Evolutionary conservation across 92 coral and sea anemone genomes (phyloP).

Genomic region (Anthopleura xanthogrammica): DNA sequence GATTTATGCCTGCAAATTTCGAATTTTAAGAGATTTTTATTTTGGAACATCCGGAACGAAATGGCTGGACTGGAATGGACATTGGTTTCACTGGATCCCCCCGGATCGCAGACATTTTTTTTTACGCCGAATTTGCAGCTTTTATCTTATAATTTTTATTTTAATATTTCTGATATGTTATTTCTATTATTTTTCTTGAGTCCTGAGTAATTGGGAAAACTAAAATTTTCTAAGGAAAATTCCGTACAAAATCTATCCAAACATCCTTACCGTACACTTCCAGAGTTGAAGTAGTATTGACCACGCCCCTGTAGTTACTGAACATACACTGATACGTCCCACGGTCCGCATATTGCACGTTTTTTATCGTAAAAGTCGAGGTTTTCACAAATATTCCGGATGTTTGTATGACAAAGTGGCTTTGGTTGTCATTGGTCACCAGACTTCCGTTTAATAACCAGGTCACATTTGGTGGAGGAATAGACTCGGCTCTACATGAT

Average conservation of each 20-base stretch:
- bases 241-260: background rate
- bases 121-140: too few relatives aligned
- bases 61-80: too few relatives aligned
- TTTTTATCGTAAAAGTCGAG: background rate
- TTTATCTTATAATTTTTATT: too few relatives aligned
- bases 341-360: conserved; percentile 12
- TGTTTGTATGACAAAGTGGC: background rate
- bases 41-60: too few relatives aligned
- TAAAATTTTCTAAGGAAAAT: background rate
- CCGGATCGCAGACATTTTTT: too few relatives aligned
- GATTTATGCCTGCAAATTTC: too few relatives aligned
- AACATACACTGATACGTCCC: conserved; percentile 44
- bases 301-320: conserved; percentile 34
- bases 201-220: too few relatives aligned
- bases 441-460: conserved; percentile 36
- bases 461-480: conserved; percentile 53
- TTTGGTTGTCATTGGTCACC: background rate
- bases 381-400: conserved; percentile 5
- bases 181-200: too few relatives aligned
- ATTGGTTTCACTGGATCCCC: too few relatives aligned
- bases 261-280: conserved; percentile 36
- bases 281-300: conserved; percentile 28
- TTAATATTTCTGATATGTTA: too few relatives aligned
- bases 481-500: conserved; percentile 52
- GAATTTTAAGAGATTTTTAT: too few relatives aligned